Evolutionary conservation across 2,888 invertebrate genomes (phyloP), one percentile per base, ranked within the genome.

Genomic region (Caenorhabditis sulstoni): DNA sequence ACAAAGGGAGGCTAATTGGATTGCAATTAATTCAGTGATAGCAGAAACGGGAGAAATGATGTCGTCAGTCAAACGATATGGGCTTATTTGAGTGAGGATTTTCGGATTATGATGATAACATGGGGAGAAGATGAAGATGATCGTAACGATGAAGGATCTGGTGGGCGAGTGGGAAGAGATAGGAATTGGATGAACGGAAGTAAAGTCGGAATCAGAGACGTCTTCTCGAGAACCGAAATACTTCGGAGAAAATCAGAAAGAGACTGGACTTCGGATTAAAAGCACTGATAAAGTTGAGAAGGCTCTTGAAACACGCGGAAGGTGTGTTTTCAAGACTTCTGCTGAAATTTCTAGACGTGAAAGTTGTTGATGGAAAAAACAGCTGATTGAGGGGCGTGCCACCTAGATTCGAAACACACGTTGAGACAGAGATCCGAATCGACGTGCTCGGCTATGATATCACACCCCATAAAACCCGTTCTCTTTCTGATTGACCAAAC

Each of bases 41-140:
- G 29, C 12, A n/a, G n/a, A n/a, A n/a, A n/a, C n/a, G 44, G 18
- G 49, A 23, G 61, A 47, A 14, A 29, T 50, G 62, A 62, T 50
- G 39, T 50, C 50, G 47, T 49, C 58, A 37, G 37, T n/a, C 20
- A 55, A 29, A 22, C 16, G 37, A 9, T 37, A 50, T 68, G 68
- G 68, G 50, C 58, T 67, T 58, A 67, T 67, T 67, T 59, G 68
- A 52, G 52, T 44, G 68, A 57, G 47, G 29, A 45, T 44, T 59
- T 14, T 47, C 59, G 45, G 59, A 59, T 29, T 23, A 64, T 57
- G 50, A 64, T 52, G 37, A 50, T 39, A 62, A 50, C 50, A 50
- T 55, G 22, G 53, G 53, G 14, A 23, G 44, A 37, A 14, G 65
- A 52, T 39, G 20, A 18, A 9, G n/a, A 41, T 39, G 35, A 47